Conservation (phyloP, 2,113 vertebrate species). For the Brachyhypopomus occidentalis region DNA sequence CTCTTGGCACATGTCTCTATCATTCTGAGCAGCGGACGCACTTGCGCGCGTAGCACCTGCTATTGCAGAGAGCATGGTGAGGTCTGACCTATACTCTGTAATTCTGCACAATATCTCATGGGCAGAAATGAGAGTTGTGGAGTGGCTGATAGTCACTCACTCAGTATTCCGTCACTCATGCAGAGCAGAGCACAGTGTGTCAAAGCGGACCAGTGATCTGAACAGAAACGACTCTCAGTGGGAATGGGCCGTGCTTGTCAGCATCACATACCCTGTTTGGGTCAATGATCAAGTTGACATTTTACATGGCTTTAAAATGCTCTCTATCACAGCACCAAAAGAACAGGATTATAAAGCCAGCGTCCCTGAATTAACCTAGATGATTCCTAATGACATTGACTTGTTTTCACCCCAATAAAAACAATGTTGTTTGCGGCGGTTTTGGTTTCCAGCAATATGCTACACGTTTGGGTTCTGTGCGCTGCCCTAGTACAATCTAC, state of each 20-base stretch:
- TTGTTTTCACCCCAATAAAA: not conserved
- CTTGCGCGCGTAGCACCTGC: not conserved
- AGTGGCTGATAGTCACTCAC: not conserved
- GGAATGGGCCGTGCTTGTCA: not conserved
- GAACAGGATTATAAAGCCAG: not conserved
- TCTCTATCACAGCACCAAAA: not conserved
- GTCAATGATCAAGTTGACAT: not conserved
- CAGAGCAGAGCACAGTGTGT: not conserved
- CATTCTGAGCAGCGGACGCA: not conserved
- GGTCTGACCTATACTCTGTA: slow-evolving; percentile 5
- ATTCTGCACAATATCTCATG: not conserved
- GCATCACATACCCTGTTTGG: not conserved
- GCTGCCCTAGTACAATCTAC: too few relatives aligned
- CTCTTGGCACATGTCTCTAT: not conserved
- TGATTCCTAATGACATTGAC: not conserved
- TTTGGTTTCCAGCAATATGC: too few relatives aligned
- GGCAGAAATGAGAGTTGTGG: not conserved
- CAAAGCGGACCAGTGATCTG: not conserved
- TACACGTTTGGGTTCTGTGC: too few relatives aligned
- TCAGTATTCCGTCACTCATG: not conserved
- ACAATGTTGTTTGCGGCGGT: not conserved
- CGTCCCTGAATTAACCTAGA: not conserved
- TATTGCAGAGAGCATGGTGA: not conserved
- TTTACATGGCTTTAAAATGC: not conserved
- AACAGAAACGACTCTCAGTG: not conserved